Evolutionary conservation across 2,888 invertebrate genomes (phyloP), one percentile per base, ranked within the genome.

Genomic region (Rhodophaea formosa): DNA sequence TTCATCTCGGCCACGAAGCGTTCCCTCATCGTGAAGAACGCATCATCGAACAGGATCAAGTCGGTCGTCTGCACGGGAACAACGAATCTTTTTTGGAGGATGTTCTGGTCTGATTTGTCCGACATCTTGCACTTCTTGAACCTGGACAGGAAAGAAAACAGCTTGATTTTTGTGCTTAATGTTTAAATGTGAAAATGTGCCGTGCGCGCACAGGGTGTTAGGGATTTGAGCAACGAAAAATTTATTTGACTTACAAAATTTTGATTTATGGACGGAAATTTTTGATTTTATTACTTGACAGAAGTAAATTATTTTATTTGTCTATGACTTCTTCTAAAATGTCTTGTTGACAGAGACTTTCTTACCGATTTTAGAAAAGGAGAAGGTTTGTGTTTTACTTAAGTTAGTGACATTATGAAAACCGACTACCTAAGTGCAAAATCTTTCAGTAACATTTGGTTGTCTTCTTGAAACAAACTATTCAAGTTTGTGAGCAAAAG

Each of bases 1-100:
- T 63, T 73, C 81, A 86, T 85, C 53, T 84, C 79, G 6, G 74
- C 70, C 0, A 66, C 58, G 17, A 86, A 82, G 10, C 66, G 64
- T 23, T 82, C 79, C 57, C 74, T 84, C 72, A 81, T 66, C 5
- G 61, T 65, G 0, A 71, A 66, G 39, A 71, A 78, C 1, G 72
- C 67, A 5, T 80, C 76, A 53, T 82, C 81, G 14, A 81, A 80
- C 1, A 70, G 60, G 0, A 77, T 69, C 1, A 70, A 8, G 3
- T 81, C 79, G 0, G 80, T 75, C 1, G 68, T 58, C 8, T 71
- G 65, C 0, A 85, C 60, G 0, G 82, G 79, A 2, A 84, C 65
- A 1, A 53, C 67, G 7, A 59, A 63, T 23, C 66, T 70, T 2
- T 66, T 67, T 52, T 66, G 66, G 15, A 68, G n/a, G 5, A 62